These are phyloP conservation scores for Plebejus anna DNA, from an alignment of 2,888 invertebrate species.

Conservation along the genomic window DNA sequence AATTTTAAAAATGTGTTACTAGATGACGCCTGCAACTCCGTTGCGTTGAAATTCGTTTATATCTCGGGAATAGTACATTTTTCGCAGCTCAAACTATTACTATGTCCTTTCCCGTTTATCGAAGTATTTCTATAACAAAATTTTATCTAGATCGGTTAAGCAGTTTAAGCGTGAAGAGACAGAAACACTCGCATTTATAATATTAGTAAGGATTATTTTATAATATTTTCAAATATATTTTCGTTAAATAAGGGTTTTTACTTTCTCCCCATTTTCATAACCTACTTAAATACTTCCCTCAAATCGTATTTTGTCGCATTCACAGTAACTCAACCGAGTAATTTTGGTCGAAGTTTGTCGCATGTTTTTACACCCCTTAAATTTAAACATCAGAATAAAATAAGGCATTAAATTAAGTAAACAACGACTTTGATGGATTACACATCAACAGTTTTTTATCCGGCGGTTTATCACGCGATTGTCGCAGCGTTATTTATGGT, in stretches of 20 bases:
- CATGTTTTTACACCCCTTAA: slow-evolving; percentile 19
- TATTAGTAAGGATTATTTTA: too few species aligned
- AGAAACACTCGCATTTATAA: too few species aligned
- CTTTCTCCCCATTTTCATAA: background rate
- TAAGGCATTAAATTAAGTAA: slow-evolving; percentile 21
- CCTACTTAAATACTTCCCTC: background rate
- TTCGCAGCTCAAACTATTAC: too few species aligned
- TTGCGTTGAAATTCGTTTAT: too few species aligned
- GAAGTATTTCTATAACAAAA: too few species aligned
- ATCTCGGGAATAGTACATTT: too few species aligned
- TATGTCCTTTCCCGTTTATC: too few species aligned
- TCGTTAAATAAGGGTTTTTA: background rate
- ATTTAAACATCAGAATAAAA: slow-evolving; percentile 19
- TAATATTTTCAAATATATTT: background rate
- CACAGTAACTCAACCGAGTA: slow-evolving; percentile 2
- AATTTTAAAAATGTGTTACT: too few species aligned
- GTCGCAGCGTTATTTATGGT: background rate
- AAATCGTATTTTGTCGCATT: background rate
- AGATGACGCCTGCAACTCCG: too few species aligned
- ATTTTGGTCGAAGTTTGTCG: background rate
- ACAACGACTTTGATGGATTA: slow-evolving; percentile 27
- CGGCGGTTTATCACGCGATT: slow-evolving; percentile 20
- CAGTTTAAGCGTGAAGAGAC: too few species aligned
- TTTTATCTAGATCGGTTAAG: too few species aligned
- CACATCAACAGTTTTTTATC: slow-evolving; percentile 19